These are phyloP conservation scores for Xiphophorus couchianus DNA, from an alignment of 2,113 vertebrate species.

Conservation along the genomic window DNA sequence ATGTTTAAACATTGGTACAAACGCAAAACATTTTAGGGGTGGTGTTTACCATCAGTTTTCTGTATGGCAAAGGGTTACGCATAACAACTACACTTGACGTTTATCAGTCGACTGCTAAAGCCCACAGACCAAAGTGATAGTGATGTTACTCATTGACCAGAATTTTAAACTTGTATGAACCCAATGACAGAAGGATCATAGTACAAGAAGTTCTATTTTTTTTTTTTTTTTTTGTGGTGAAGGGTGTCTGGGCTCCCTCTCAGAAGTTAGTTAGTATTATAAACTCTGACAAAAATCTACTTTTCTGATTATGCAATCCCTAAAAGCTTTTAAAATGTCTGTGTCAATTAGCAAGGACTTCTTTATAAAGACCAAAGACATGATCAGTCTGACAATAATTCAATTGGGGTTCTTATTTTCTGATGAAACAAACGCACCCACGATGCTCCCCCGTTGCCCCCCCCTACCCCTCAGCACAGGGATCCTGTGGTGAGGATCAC, in stretches of 20 bases:
- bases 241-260: constrained; percentile 3
- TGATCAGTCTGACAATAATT: constrained; percentile 47
- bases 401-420: constrained; percentile 29
- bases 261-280: constrained; percentile 1
- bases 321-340: constrained; percentile 21
- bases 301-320: constrained; percentile 23
- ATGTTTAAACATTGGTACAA: no score
- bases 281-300: neutral
- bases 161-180: constrained; percentile 46
- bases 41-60: neutral
- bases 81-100: constrained; percentile 61
- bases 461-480: constrained; percentile 27
- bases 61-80: constrained; percentile 61
- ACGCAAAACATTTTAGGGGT: neutral
- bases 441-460: constrained; percentile 32
- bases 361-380: constrained; percentile 14
- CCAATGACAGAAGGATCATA: constrained; percentile 15
- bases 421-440: constrained; percentile 47
- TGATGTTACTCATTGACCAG: constrained; percentile 72
- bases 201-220: constrained; percentile 25
- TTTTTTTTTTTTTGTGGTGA: neutral
- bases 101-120: constrained; percentile 59
- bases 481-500: constrained; percentile 68
- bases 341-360: constrained; percentile 29
- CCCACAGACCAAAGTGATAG: constrained; percentile 52